phyloP scores from a whole-genome alignment of 2,797 vertebrate genomes.

The Pygocentrus nattereri region DNA sequence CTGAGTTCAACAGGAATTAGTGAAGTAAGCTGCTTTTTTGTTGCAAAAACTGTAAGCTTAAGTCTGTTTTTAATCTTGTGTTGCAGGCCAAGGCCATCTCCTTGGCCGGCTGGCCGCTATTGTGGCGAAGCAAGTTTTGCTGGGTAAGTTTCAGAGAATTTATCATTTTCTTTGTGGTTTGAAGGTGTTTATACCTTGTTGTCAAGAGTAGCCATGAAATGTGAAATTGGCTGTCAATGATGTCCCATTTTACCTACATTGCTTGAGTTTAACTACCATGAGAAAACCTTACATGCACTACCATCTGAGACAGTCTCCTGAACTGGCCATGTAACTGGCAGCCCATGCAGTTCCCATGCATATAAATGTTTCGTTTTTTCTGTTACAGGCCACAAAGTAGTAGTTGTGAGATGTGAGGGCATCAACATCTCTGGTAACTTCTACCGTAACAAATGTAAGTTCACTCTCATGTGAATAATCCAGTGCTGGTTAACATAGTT shows the following conservation, averaged over 20 bases:
- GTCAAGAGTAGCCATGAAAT: too few relatives aligned
- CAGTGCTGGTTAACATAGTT: too few relatives aligned
- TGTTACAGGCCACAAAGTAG: constrained; percentile 89
- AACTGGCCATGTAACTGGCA: rapidly evolving
- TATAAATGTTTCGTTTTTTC: not conserved
- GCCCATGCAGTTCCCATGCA: not conserved
- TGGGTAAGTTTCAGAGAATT: constrained; percentile 79
- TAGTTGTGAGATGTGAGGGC: constrained; percentile 93
- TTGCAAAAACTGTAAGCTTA: not conserved
- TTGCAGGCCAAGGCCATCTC: constrained; percentile 90
- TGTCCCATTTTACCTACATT: constrained; percentile 75
- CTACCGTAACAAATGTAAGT: constrained; percentile 94
- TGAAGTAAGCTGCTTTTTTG: too few relatives aligned
- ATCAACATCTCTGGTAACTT: constrained; percentile 98
- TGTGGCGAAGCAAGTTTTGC: constrained; percentile 90
- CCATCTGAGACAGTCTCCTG: constrained; percentile 83
- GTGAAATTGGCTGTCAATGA: constrained; percentile 72
- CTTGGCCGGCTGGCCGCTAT: constrained; percentile 91
- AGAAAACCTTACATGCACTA: constrained; percentile 85
- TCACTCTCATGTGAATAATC: constrained; percentile 81
- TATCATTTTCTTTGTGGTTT: too few relatives aligned
- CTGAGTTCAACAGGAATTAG: too few relatives aligned
- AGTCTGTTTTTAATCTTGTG: not conserved
- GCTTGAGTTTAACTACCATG: constrained; percentile 84
- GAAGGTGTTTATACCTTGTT: not conserved